Evolutionary conservation across 92 coral and sea anemone genomes (phyloP), one percentile per base, ranked within the genome.

Genomic region (Palythoa grandis): DNA sequence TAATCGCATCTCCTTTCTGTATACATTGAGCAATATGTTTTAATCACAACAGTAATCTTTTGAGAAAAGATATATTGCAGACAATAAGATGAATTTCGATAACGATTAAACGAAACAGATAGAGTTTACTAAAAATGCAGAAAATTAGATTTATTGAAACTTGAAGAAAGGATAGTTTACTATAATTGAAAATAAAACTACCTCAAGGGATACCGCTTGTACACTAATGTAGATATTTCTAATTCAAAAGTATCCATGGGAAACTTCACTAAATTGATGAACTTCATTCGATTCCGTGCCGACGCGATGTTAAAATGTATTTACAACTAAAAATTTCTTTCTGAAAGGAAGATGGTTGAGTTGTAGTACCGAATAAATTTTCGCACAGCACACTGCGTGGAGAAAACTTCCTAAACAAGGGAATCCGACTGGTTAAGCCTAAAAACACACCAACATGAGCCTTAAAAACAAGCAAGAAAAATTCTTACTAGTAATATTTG

Each of bases 81-180:
- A 76, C 48, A 40, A 22, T n/a, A 37, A 79, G 72, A 19, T 56
- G 57, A 5, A 16, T 63, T 79, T 79, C 16, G 54, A 63, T 37
- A 61, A 40, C 37, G 54, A 29, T 72, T 23, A 17, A 79, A 48
- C 54, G 63, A 52, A 52, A 47, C 54, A 60, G 38, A 61, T 52
- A 12, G 63, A 50, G 52, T 76, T 22, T 61, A 61, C 20, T 67
- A 10, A 40, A 52, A 60, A 80, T 20, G 17, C 58, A 22, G 10
- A 65, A 80, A 25, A 80, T 25, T 80, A 80, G 74, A 38, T 80
- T 65, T 65, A 43, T 48, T 57, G 14, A 24, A 52, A 66, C 14
- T 48, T 50, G 54, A 10, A 80, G 40, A 63, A 25, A 22, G 43
- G 70, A 37, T 80, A 48, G 75, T 66, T 80, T 63, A 80, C 74